Base-by-base conservation (phyloP, 2,113 vertebrate genomes). In the Hippocampus abdominalis region DNA sequence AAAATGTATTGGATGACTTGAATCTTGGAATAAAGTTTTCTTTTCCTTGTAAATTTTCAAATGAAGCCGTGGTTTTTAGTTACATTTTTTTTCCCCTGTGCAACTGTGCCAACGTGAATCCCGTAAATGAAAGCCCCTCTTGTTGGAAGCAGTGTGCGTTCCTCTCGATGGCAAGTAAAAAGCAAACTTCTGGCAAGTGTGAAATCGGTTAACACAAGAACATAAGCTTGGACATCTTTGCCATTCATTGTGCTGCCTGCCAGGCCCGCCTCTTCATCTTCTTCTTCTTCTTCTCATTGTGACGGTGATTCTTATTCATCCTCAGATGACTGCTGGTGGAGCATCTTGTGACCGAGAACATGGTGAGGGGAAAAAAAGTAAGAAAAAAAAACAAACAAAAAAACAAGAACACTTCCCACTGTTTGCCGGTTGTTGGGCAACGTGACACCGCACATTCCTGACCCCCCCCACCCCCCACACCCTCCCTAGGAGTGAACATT, bases 331-430 rank as follows among this genome's bases (percentile, higher is more conserved):
- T 77, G 80, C 27, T 72, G 72, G 70, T 57, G 63, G 73, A 86
- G 85, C 85, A 81, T 89, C 87, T 83, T 87, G 85, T 89, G 87
- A 88, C 85, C 49, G 71, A 67, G 73, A 74, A 76, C 68, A 49
- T 63, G 66, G 64, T 15, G 72, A 53, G 51, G 21, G 15, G 16
- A 20, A 49, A 18, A 16, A 49, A 16, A 49, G n/a, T n/a, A 49
- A 46, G 16, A 20, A n/a, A 51, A 77, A 54, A 82, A 90, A 80
- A 79, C 82, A 75, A 23, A 21, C 6, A 8, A 70, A 21, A 56
- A 56, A 8, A n/a, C 60, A 77, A 61, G 81, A 90, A 78, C 25
- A 53, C 32, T 66, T 44, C 65, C 77, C 72, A 77, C 76, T 83
- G 81, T 82, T 82, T 74, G 79, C 76, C 39, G 74, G 73, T 77